Conservation (phyloP, 2,113 vertebrate species). For the Nyctereutes procyonoides region DNA sequence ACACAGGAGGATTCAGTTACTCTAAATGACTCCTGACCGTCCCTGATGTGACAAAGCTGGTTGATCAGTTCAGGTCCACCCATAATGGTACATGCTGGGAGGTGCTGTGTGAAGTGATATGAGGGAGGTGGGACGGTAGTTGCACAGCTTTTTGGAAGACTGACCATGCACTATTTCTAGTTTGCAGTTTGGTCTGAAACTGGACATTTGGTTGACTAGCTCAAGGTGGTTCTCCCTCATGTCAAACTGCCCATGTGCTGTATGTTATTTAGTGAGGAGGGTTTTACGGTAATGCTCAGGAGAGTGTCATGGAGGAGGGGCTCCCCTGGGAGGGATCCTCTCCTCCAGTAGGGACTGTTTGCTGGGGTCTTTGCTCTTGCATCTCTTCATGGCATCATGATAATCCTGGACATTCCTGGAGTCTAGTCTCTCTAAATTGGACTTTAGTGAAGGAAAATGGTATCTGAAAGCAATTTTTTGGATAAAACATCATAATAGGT, state of each 20-base stretch:
- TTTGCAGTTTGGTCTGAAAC: not conserved
- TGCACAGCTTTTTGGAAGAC: too few species aligned
- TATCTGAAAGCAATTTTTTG: not conserved
- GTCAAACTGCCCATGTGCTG: fast-evolving
- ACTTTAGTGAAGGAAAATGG: not conserved
- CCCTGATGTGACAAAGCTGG: not conserved
- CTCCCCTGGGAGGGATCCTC: too few species aligned
- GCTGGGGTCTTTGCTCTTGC: not conserved
- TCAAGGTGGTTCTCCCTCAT: not conserved
- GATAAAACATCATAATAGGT: not conserved
- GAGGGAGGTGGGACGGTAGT: not conserved
- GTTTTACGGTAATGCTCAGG: not conserved
- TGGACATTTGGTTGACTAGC: not conserved
- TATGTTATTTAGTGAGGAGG: fast-evolving
- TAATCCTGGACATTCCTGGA: not conserved
- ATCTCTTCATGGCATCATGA: not conserved
- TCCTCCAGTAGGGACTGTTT: not conserved
- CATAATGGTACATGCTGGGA: not conserved
- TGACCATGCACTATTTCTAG: not conserved
- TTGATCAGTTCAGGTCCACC: not conserved
- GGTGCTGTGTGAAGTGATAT: not conserved
- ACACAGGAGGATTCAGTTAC: not conserved
- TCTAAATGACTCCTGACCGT: not conserved
- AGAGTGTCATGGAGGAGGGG: too few species aligned
- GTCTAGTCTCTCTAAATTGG: not conserved